Evolutionary conservation across 2,797 vertebrate genomes (phyloP).

Genomic region (Bufotes viridis): DNA sequence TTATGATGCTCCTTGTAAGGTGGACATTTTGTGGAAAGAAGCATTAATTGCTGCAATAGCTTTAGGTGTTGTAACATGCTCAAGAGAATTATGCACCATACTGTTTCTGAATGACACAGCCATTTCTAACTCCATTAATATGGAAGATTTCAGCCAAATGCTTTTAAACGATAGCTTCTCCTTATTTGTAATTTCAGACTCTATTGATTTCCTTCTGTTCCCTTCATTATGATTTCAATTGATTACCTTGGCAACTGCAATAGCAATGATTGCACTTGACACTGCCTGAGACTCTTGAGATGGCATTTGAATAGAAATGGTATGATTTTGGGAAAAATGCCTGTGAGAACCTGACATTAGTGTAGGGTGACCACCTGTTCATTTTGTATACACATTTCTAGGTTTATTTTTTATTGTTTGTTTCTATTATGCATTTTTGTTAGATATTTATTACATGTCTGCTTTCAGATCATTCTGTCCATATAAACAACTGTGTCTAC

Average conservation of each 20-base stretch:
- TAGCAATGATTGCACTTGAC: conserved; percentile 84
- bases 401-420: conserved; percentile 32
- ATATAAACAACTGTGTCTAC: conserved; percentile 19
- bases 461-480: conserved; percentile 5
- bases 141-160: conserved; percentile 82
- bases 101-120: conserved; percentile 80
- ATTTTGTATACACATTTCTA: conserved; percentile 54
- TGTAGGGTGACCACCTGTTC: conserved; percentile 76
- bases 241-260: conserved; percentile 83
- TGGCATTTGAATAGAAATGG: conserved; percentile 84
- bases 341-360: conserved; percentile 80
- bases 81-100: conserved; percentile 78
- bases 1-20: conserved; percentile 68
- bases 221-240: conserved; percentile 86
- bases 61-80: conserved; percentile 82
- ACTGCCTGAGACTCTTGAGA: conserved; percentile 78
- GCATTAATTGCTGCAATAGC: conserved; percentile 76
- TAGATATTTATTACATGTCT: conserved; percentile 23
- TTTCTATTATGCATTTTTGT: conserved; percentile 32
- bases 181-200: conserved; percentile 85
- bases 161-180: conserved; percentile 81
- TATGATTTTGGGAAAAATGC: conserved; percentile 80
- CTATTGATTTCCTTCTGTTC: conserved; percentile 86
- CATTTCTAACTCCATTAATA: conserved; percentile 82
- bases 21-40: conserved; percentile 75